Percentiles rank a stretch among this genome's conserved stretches.
These are phyloP conservation scores for Tangara arthus DNA, from an alignment of 2,797 vertebrate genomes.

Conservation along the genomic window DNA sequence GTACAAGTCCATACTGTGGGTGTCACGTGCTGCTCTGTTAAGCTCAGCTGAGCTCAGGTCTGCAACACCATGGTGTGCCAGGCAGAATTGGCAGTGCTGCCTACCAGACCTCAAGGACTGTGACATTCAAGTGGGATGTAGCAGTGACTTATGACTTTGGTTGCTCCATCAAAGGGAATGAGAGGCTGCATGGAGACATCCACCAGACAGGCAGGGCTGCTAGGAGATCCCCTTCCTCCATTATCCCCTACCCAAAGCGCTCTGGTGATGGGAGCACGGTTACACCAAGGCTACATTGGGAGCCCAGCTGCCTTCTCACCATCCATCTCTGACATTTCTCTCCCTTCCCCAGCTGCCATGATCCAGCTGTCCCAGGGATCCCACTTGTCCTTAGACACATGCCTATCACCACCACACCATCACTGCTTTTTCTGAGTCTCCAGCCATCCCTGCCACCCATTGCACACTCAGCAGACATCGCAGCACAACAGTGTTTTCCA, in stretches of 20 bases:
- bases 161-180: not conserved
- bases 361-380: not conserved
- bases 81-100: not conserved
- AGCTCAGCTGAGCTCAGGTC: not conserved
- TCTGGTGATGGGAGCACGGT: not conserved
- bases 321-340: not conserved
- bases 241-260: not conserved
- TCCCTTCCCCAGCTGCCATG: not conserved
- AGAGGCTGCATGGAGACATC: not conserved
- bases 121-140: not conserved
- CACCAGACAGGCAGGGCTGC: not conserved
- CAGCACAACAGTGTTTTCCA: not conserved
- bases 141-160: not conserved
- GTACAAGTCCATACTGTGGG: not conserved
- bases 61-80: not conserved
- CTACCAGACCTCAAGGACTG: fast-evolving
- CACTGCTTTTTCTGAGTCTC: not conserved
- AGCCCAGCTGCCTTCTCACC: not conserved
- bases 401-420: not conserved
- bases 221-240: not conserved
- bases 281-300: not conserved
- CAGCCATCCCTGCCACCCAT: not conserved
- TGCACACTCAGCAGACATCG: not conserved
- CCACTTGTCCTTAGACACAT: not conserved
- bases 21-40: not conserved